Percentiles rank a stretch among this genome's conserved stretches.
Conservation (phyloP, 2,888 invertebrate genomes). For the Lasioglossum marginatum region DNA sequence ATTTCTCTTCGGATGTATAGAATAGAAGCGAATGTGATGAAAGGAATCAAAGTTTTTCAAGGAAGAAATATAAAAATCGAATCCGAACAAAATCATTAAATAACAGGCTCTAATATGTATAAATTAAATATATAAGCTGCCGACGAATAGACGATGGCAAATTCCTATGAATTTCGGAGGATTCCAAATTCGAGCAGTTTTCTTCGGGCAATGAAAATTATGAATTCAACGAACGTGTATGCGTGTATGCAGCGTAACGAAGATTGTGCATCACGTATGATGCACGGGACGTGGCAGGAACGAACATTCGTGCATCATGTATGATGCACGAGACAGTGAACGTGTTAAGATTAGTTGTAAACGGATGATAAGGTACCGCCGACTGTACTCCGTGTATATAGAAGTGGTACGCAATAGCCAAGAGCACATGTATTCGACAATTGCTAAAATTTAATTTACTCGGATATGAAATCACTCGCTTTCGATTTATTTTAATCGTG, state of each 20-base stretch:
- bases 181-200: background rate
- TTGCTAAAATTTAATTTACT: background rate
- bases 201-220: background rate
- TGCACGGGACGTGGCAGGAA: background rate
- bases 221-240: slow-evolving; percentile 9
- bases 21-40: too few relatives aligned
- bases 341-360: slow-evolving; percentile 11
- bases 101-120: background rate
- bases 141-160: background rate
- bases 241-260: background rate
- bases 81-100: background rate
- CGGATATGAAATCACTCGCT: background rate
- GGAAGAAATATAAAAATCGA: background rate
- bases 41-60: too few relatives aligned
- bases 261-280: slow-evolving; percentile 7
- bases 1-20: too few relatives aligned
- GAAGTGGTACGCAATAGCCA: background rate
- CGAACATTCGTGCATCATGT: background rate
- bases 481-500: background rate
- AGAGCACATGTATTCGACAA: background rate
- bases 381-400: background rate
- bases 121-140: background rate
- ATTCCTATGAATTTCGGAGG: background rate
- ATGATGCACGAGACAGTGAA: slow-evolving; percentile 7
- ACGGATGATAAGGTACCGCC: slow-evolving; percentile 10